phyloP scores from a whole-genome alignment of 2,888 invertebrate species.

The Strigamia maritima region DNA sequence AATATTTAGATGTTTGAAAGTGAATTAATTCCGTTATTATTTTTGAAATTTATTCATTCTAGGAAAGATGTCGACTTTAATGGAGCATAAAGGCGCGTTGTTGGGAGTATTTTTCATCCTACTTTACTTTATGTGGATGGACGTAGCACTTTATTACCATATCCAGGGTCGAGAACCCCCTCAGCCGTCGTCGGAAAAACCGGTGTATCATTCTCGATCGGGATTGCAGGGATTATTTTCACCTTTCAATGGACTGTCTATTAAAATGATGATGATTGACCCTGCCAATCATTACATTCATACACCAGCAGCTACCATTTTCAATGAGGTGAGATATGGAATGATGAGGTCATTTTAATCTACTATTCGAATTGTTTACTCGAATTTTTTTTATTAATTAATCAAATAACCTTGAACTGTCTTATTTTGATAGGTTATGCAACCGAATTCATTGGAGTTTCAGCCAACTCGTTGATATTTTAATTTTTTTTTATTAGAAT shows the following conservation, averaged over 20 bases:
- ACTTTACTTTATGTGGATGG: conserved; percentile 40
- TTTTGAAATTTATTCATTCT: not conserved
- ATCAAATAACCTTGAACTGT: not conserved
- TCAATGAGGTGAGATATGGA: conserved; percentile 57
- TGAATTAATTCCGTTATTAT: not conserved
- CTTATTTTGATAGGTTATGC: not conserved
- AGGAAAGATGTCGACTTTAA: conserved; percentile 28
- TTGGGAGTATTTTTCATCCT: conserved; percentile 34
- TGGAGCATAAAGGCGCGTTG: conserved; percentile 33
- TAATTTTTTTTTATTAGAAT: too few relatives aligned
- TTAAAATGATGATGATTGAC: conserved; percentile 77
- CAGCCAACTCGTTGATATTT: too few relatives aligned
- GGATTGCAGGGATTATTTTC: conserved; percentile 55
- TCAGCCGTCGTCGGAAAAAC: not conserved
- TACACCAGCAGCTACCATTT: conserved; percentile 70
- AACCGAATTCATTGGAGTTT: not conserved
- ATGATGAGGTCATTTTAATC: not conserved
- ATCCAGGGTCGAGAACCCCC: conserved; percentile 29
- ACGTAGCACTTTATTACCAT: conserved; percentile 39
- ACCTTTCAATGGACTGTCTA: conserved; percentile 74
- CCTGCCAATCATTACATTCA: conserved; percentile 80
- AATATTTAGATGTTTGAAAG: not conserved
- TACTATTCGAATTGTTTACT: too few relatives aligned
- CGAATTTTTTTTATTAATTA: not conserved
- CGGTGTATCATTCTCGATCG: not conserved